phyloP scores from a whole-genome alignment of 2,888 invertebrate species.

The Erynnis tages region DNA sequence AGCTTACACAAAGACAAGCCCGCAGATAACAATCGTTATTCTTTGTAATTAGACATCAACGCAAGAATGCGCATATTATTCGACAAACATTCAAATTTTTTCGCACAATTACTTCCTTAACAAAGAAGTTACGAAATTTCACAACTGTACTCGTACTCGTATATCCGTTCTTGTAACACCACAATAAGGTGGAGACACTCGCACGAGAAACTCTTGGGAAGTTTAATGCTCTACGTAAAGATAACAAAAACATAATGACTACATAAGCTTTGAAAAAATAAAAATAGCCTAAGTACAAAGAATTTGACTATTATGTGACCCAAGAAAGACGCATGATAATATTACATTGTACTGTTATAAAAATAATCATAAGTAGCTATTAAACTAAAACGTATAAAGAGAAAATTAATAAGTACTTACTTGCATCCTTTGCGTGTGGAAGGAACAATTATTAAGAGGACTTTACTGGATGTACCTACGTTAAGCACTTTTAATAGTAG shows the following conservation, averaged over 20 bases:
- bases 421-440: constrained; percentile 12
- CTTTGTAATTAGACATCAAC: constrained; percentile 25
- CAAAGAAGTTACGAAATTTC: constrained; percentile 74
- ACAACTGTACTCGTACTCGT: constrained; percentile 65
- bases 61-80: constrained; percentile 48
- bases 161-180: constrained; percentile 63
- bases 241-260: constrained; percentile 15
- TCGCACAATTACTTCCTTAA: constrained; percentile 75
- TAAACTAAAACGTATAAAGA: too few relatives aligned
- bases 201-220: constrained; percentile 54
- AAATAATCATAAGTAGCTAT: too few relatives aligned
- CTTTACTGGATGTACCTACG: too few relatives aligned
- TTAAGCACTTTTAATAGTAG: not conserved
- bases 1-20: constrained; percentile 8
- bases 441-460: too few relatives aligned
- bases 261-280: not conserved
- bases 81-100: constrained; percentile 46
- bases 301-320: too few relatives aligned
- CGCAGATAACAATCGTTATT: constrained; percentile 17
- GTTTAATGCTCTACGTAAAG: constrained; percentile 25
- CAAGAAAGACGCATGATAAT: too few relatives aligned
- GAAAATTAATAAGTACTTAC: constrained; percentile 11
- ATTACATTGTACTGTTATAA: too few relatives aligned
- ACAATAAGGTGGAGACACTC: constrained; percentile 63
- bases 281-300: not conserved